Base-by-base conservation (phyloP, 1,140 invertebrate genomes). In the Neodiprion pinetum region DNA sequence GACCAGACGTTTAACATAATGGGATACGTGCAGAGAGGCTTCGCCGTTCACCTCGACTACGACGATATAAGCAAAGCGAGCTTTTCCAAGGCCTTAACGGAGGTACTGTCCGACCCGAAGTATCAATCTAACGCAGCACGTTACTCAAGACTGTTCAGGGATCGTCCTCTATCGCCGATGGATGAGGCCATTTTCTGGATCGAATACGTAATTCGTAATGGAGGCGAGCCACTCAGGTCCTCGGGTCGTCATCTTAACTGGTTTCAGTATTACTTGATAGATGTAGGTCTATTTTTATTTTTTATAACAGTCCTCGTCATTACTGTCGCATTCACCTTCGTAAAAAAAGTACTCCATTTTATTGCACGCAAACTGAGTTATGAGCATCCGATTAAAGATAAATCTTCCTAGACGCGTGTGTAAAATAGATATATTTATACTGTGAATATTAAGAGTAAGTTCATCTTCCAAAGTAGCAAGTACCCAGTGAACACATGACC, bases 151-250 rank as follows among this genome's bases (percentile, higher is more conserved):
- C n/a, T 61, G 53, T 61, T 61, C 53, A 61, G 88, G 21, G 87
- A 89, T 72, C 86, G 90, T 12, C 87, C 90, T 5, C 83, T 88
- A 75, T 82, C 88, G 0, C 87, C 90, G 0, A 74, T 90, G 49
- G 87, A 91, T n/a, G 85, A 86, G 70, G 90, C 90, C 21, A 84
- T 90, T 77, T 91, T 90, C 81, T 91, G 90, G 90, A 86, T 88
- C 9, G 90, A 91, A 72, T 88, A 90, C 71, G 88, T 91, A 82
- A 86, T 4, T 87, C 87, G 53, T 14, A 61, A 61, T 9, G 53
- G 53, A 12, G 53, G 53, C 11, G 53, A 61, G 11, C n/a, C 53
- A 17, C 53, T 61, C 3, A 61, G n/a, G 4, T 61, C 53, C n/a
- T 61, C 53, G n/a, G 53, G 53, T 14, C 53, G 11, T 8, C 53